Percentiles rank a stretch among this genome's conserved stretches.
phyloP scores from a whole-genome alignment of 2,113 vertebrate species.

The Plecotus auritus region DNA sequence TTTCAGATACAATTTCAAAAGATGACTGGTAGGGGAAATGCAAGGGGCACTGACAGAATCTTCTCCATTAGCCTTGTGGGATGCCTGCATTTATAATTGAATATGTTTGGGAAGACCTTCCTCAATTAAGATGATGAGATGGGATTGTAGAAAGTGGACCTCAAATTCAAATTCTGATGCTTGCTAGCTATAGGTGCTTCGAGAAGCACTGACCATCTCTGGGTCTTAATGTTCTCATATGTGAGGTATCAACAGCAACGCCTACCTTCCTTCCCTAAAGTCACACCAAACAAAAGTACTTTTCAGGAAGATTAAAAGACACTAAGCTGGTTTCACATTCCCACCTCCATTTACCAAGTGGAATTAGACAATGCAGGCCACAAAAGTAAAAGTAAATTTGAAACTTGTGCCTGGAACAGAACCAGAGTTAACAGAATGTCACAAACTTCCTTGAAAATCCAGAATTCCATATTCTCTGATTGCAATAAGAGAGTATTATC shows the following conservation, averaged over 20 bases:
- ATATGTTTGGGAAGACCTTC: not conserved
- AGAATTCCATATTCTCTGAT: not conserved
- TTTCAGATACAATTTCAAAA: not conserved
- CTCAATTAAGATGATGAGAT: not conserved
- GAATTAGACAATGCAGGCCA: not conserved
- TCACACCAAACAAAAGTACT: not conserved
- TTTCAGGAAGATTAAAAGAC: not conserved
- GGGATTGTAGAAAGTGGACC: not conserved
- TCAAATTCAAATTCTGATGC: not conserved
- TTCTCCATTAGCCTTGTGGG: accelerated
- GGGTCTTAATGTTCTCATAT: not conserved
- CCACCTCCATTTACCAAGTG: not conserved
- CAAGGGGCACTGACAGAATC: not conserved
- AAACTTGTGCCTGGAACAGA: not conserved
- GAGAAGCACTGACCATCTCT: not conserved
- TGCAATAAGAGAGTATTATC: not conserved
- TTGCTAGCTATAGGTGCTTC: not conserved
- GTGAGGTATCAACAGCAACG: not conserved
- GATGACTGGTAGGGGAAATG: too few relatives aligned
- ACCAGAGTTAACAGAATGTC: not conserved
- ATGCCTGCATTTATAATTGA: not conserved
- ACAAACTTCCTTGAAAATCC: not conserved
- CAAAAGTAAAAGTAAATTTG: not conserved
- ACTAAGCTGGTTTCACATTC: not conserved
- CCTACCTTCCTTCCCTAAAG: not conserved